Conservation (phyloP, 2,797 vertebrate genomes). For the Semaprochilodus insignis region DNA sequence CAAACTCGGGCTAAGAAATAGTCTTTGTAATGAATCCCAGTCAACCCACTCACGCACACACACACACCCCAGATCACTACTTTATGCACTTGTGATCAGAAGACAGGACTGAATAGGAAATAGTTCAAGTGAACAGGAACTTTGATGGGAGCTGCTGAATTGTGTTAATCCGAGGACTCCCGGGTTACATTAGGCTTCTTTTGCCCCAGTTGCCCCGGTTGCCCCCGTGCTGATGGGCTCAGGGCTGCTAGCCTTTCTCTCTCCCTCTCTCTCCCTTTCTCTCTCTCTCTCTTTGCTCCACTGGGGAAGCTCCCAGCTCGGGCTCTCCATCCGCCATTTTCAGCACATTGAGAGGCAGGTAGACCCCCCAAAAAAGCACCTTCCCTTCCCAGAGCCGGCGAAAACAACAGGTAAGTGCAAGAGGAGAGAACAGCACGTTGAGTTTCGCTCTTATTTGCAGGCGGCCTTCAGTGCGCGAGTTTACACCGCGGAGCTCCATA, state of each 20-base stretch:
- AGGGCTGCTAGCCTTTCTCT: not conserved
- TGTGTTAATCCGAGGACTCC: not conserved
- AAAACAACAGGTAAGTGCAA: conserved; percentile 76
- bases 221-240: too few species aligned
- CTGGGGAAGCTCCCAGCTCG: conserved; percentile 67
- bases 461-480: conserved; percentile 28
- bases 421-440: conserved; percentile 29
- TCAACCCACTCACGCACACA: too few species aligned
- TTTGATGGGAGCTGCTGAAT: not conserved
- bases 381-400: conserved; percentile 59
- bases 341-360: conserved; percentile 76
- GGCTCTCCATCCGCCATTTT: conserved; percentile 82
- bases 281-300: conserved; percentile 38
- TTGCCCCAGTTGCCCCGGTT: not conserved
- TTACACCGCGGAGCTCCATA: not conserved
- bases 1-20: too few species aligned
- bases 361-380: conserved; percentile 61
- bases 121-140: not conserved
- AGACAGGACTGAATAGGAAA: too few species aligned
- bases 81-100: too few species aligned
- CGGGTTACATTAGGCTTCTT: not conserved
- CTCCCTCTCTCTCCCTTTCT: not conserved
- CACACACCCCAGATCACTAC: too few species aligned
- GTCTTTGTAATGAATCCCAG: too few species aligned
- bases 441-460: conserved; percentile 40